These are phyloP conservation scores for Pseudoips prasinana DNA, from an alignment of 2,888 invertebrate species.

Conservation along the genomic window DNA sequence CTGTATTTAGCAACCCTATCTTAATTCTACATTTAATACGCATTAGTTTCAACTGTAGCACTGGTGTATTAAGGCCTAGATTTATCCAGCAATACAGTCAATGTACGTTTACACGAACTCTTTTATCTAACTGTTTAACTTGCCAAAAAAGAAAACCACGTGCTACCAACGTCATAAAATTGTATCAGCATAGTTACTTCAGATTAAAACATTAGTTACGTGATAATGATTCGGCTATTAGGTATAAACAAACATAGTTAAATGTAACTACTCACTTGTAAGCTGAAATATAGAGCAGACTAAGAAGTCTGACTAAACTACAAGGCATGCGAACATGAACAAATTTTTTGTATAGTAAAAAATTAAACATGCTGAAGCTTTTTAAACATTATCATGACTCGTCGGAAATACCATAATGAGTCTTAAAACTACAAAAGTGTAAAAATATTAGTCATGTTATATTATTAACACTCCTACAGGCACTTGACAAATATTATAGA, in stretches of 20 bases:
- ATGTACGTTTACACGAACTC: conserved; percentile 24
- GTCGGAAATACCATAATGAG: too few relatives aligned
- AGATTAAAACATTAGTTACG: conserved; percentile 27
- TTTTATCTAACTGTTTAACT: conserved; percentile 38
- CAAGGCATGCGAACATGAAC: too few relatives aligned
- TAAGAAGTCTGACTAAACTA: too few relatives aligned
- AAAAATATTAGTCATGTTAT: too few relatives aligned
- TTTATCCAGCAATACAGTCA: conserved; percentile 18
- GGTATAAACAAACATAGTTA: not conserved
- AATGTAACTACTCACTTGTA: too few relatives aligned
- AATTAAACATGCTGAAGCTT: too few relatives aligned
- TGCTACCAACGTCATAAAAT: conserved; percentile 21
- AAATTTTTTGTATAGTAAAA: too few relatives aligned
- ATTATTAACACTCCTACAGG: too few relatives aligned
- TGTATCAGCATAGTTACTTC: conserved; percentile 21
- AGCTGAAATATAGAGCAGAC: not conserved
- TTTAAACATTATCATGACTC: too few relatives aligned
- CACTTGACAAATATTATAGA: too few relatives aligned
- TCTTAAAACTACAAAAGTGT: too few relatives aligned
- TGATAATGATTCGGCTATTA: conserved; percentile 11
- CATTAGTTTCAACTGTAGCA: conserved; percentile 12
- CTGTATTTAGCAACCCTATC: conserved; percentile 24
- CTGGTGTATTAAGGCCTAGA: conserved; percentile 23
- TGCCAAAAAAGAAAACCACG: conserved; percentile 35
- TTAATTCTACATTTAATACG: conserved; percentile 16